A percentile compares a stretch with the other conserved stretches of the same genome.
phyloP scores from a whole-genome alignment of 2,888 invertebrate species.

The Adela reaumurella region DNA sequence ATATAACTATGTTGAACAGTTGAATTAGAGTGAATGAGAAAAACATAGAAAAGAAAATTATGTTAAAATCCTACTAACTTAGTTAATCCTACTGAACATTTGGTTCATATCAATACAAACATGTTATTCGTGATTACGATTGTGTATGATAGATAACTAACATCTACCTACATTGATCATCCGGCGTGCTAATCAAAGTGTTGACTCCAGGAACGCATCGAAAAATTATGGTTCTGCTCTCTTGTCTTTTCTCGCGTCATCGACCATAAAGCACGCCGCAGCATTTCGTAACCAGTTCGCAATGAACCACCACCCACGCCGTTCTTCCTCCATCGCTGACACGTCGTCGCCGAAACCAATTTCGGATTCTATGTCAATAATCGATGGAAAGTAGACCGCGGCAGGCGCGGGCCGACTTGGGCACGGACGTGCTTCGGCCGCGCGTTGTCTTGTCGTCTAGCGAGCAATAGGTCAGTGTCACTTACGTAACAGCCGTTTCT shows the following conservation, averaged over 20 bases:
- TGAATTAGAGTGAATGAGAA: too few relatives aligned
- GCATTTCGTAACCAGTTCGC: background rate
- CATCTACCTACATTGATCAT: too few relatives aligned
- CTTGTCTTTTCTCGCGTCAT: background rate
- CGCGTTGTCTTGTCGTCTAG: conserved; percentile 26
- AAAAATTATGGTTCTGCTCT: too few relatives aligned
- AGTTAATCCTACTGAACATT: too few relatives aligned
- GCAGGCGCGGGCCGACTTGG: background rate
- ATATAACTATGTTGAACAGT: too few relatives aligned
- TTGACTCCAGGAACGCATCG: too few relatives aligned
- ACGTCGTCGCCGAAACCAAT: conserved; percentile 28
- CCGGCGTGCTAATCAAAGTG: too few relatives aligned
- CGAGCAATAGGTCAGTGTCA: conserved; percentile 50
- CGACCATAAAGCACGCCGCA: background rate
- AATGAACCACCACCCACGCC: background rate
- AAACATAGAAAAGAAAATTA: too few relatives aligned
- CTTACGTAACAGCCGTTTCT: conserved; percentile 33
- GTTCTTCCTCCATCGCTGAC: conserved; percentile 9
- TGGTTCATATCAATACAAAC: too few relatives aligned
- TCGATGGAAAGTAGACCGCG: conserved; percentile 41
- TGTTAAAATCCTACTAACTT: too few relatives aligned
- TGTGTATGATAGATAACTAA: too few relatives aligned
- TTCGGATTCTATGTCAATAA: conserved; percentile 50
- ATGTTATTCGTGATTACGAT: too few relatives aligned
- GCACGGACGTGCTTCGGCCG: background rate